Conservation (phyloP, 2,113 vertebrate species). For the Fregata magnificens region DNA sequence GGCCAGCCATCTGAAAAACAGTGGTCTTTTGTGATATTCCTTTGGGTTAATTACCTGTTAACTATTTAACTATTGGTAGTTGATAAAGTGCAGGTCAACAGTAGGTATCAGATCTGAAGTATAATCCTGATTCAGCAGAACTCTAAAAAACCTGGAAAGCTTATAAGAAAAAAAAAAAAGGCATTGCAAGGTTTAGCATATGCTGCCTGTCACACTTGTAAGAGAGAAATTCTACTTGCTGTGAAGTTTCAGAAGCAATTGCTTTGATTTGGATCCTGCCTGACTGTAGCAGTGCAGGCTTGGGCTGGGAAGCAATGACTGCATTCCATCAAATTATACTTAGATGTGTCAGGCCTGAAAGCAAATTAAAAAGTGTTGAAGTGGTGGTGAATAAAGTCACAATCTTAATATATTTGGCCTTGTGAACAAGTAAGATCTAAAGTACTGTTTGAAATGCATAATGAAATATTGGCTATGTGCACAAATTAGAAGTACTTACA, state of each 20-base stretch:
- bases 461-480: neutral
- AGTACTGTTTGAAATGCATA: neutral
- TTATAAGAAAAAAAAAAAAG: neutral
- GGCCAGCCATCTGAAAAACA: neutral
- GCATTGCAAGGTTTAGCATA: neutral
- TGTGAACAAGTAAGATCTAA: neutral
- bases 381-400: neutral
- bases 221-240: neutral
- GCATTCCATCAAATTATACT: neutral
- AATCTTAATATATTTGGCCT: neutral
- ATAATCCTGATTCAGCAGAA: neutral
- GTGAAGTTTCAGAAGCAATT: neutral
- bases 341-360: neutral
- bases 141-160: neutral
- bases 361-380: neutral
- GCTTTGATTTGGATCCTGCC: neutral
- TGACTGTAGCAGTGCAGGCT: neutral
- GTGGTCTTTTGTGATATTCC: neutral
- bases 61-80: neutral
- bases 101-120: neutral
- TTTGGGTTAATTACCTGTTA: neutral
- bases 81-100: neutral
- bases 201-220: neutral
- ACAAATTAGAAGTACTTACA: neutral
- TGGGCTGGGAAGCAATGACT: neutral